A percentile compares a stretch with the other conserved stretches of the same genome.
phyloP scores from a whole-genome alignment of 2,888 invertebrate genomes.

The Megamerina dolium region DNA sequence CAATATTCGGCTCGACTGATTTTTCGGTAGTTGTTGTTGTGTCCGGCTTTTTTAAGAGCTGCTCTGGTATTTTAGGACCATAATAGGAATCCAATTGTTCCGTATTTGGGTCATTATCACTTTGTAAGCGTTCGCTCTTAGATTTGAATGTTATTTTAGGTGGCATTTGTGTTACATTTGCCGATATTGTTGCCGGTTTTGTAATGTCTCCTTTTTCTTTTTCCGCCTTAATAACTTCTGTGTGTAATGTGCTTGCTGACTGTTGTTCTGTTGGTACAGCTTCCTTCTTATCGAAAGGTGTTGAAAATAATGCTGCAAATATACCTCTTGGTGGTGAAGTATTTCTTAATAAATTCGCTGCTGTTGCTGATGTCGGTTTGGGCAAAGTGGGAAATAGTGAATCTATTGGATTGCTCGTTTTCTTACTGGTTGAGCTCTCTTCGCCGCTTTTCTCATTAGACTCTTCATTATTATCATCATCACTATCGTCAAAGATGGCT shows the following conservation, averaged over 20 bases:
- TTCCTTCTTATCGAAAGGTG: no score
- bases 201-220: conserved; percentile 3
- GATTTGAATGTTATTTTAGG: conserved; percentile 32
- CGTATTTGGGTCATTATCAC: conserved; percentile 21
- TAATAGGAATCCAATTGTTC: conserved; percentile 25
- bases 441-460: conserved; percentile 52
- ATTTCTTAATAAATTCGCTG: conserved; percentile 58
- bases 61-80: conserved; percentile 35
- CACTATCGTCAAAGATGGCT: conserved; percentile 80
- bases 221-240: conserved; percentile 1
- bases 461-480: conserved; percentile 58
- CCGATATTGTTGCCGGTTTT: not conserved
- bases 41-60: not conserved
- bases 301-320: conserved; percentile 51
- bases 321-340: conserved; percentile 67
- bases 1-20: conserved; percentile 19
- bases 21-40: not conserved
- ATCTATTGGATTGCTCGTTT: conserved; percentile 26
- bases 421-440: not conserved
- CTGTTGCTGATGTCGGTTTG: conserved; percentile 36
- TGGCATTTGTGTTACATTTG: not conserved
- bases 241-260: no score
- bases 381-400: conserved; percentile 21
- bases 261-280: no score
- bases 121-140: conserved; percentile 23